Percentiles rank a stretch among this genome's conserved stretches.
Conservation (phyloP, 1,140 invertebrate genomes). For the Geopemphigus sp. region DNA sequence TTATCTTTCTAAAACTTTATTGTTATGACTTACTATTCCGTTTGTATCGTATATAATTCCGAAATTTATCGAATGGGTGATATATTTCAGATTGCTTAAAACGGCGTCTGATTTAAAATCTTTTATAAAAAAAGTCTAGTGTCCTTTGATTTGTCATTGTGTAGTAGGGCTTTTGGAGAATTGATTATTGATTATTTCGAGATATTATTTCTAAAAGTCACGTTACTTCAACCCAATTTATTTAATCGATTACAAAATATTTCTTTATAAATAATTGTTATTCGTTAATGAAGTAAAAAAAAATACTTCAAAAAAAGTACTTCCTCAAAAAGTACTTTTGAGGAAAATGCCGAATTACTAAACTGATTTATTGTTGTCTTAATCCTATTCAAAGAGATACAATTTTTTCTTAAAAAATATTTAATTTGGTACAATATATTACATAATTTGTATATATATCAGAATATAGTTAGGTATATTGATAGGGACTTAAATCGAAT, state of each 20-base stretch:
- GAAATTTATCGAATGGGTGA: not conserved
- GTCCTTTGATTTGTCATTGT: not conserved
- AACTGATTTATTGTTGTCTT: no score
- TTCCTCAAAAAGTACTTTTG: no score
- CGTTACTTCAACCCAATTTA: not conserved
- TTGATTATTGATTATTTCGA: not conserved
- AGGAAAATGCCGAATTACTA: no score
- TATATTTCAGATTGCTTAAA: not conserved
- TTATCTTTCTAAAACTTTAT: not conserved
- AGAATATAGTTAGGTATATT: no score
- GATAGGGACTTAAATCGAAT: no score
- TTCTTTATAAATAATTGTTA: no score
- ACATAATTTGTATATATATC: no score
- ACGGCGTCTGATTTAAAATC: constrained; percentile 12
- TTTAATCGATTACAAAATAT: not conserved
- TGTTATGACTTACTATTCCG: constrained; percentile 12
- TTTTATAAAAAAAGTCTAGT: not conserved
- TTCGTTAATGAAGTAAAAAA: no score
- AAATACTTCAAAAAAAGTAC: no score
- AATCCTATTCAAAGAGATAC: no score
- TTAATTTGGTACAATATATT: no score
- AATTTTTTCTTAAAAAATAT: no score
- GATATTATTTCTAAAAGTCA: not conserved
- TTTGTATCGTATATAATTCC: not conserved
- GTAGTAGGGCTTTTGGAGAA: constrained; percentile 10